Evolutionary conservation across 1,140 invertebrate species (phyloP), one percentile per base, ranked within the genome.

Genomic region (Oedothorax gibbosus): DNA sequence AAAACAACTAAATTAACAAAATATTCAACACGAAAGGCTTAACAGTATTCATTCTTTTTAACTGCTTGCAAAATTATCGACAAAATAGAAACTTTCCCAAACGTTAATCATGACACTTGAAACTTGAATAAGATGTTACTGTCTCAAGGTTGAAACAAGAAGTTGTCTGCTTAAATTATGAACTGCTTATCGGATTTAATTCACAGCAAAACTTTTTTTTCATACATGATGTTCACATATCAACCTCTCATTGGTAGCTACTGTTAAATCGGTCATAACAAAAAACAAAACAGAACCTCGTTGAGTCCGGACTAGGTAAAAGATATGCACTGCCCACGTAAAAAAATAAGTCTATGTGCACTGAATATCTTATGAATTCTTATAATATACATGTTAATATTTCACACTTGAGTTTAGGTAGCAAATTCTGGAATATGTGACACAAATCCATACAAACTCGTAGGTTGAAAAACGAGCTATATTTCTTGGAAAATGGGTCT

Each of bases 151-250:
- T 81, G 68, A 81, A 81, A 71, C 66, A 57, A 81, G 51, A 81
- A 81, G 78, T 81, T 81, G 66, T 71, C 68, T 71, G 78, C 66
- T 71, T 81, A 81, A 81, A 81, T 81, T 81, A 81, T 71, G 51
- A 81, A 71, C 66, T 71, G 78, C 78, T 71, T 81, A 81, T 81
- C 78, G 78, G 78, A 81, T 81, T 81, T 71, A 62, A 81, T 56
- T 65, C 68, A 56, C 50, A 50, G 53, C 72, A 54, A 54, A 60
- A 79, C n/a, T 53, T 79, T 66, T 79, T 68, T 53, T 79, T 79
- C 62, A 35, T 64, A 62, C 60, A 77, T 51, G 75, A 68, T 79
- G 35, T 79, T 79, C 51, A 5, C 21, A 20, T 49, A 77, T 50
- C 64, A 77, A 68, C 77, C 77, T 64, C 21, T 21, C 56, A 51